Evolutionary conservation across 2,888 invertebrate species (phyloP), one percentile per base, ranked within the genome.

Genomic region (Zootermopsis nevadensis): DNA sequence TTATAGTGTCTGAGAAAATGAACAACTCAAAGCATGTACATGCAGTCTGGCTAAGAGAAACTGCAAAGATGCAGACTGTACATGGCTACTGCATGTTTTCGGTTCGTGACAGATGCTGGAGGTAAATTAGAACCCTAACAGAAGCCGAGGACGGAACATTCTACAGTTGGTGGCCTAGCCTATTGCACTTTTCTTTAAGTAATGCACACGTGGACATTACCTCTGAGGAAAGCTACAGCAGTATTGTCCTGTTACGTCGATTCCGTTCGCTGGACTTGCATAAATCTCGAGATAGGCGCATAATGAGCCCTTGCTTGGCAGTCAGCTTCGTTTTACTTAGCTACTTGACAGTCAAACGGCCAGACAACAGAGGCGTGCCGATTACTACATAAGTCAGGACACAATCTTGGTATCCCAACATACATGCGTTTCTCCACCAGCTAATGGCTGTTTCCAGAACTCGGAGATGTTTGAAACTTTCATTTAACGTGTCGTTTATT

Each of bases 51-150:
- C 3, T 12, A 19, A 48, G 0, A 48, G 48, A 19, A 19, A 48
- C 12, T 60, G 60, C 60, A 60, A n/a, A 15, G 69, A 74, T 42
- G 19, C 74, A 74, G 74, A 74, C 38, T 74, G n/a, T 38, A 60
- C 48, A 48, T 48, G 38, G 10, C 38, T 38, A 10, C 53, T 24
- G 53, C 3, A 6, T 15, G n/a, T 8, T 10, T 6, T 33, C 15
- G n/a, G 35, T 38, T 74, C 74, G 79, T 83, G 83, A 83, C 67
- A 83, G 72, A 83, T 79, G 79, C 69, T 27, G 69, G 33, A 48
- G 48, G 83, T 83, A 83, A 82, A 82, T 77, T 82, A 82, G 79
- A 80, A 67, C 80, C 80, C 22, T 38, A 74, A 38, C 74, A 74
- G 74, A 1, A 74, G 74, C 24, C 8, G 33, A 15, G 33, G 74